Percentiles rank a stretch among this genome's conserved stretches.
phyloP scores from a whole-genome alignment of 2,113 vertebrate species.

The Furnarius figulus region DNA sequence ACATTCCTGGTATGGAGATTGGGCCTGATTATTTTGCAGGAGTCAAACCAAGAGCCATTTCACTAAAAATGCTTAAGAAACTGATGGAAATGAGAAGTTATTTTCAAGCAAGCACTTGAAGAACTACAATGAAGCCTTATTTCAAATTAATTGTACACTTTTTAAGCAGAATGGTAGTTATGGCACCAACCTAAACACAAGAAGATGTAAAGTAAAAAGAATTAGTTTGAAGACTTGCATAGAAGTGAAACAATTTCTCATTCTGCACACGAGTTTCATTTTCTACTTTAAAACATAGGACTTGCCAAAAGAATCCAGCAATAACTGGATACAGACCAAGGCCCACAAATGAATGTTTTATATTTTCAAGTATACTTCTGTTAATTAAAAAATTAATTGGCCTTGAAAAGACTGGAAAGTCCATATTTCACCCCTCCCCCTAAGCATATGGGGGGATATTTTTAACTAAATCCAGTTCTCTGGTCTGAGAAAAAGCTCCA shows the following conservation, averaged over 20 bases:
- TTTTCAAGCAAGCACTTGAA: not conserved
- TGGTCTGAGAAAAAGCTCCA: not conserved
- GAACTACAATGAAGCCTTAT: constrained; percentile 7
- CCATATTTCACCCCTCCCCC: not conserved
- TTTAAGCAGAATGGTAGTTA: not conserved
- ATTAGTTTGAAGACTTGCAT: not conserved
- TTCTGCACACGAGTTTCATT: constrained; percentile 7
- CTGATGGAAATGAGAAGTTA: not conserved
- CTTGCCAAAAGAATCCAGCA: constrained; percentile 39
- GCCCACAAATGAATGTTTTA: constrained; percentile 57
- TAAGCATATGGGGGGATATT: not conserved
- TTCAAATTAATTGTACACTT: constrained; percentile 37
- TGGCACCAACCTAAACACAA: not conserved
- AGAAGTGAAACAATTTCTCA: not conserved
- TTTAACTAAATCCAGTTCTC: not conserved
- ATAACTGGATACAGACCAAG: constrained; percentile 32
- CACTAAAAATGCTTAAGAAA: not conserved
- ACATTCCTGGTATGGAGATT: not conserved
- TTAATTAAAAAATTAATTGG: constrained; percentile 73
- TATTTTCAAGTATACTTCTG: constrained; percentile 55
- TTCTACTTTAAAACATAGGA: not conserved
- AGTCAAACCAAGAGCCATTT: not conserved
- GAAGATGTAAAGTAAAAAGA: not conserved
- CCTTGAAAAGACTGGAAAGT: constrained; percentile 54
- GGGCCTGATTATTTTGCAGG: not conserved